Evolutionary conservation across 2,888 invertebrate genomes (phyloP), one percentile per base, ranked within the genome.

Genomic region (Palloptera scutellata): DNA sequence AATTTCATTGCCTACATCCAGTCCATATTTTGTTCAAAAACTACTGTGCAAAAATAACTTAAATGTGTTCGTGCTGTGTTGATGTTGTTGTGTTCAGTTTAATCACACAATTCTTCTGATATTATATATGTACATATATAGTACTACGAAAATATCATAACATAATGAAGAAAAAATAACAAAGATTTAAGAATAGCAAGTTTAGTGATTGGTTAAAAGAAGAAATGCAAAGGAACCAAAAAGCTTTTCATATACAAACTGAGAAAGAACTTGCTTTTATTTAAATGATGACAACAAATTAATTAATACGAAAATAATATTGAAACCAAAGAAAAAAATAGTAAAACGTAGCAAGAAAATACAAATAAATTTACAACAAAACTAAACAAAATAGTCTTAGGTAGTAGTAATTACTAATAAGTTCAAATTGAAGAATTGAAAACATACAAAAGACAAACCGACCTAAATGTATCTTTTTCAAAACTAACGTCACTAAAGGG

Each of bases 391-490:
- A 68, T 45, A 30, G 30, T 30, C 2, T 4, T 30, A 30, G 30
- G 30, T 30, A 30, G 30, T 30, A 30, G 30, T 30, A 30, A 30
- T n/a, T 61, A 69, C 70, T 70, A 72, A 70, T 55, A 61, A 74
- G 72, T 74, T 65, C 64, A 66, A 71, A 71, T 51, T 68, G 64
- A 63, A 68, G 74, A 58, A 70, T 58, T 57, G 52, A 52, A 41
- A 64, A 58, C 57, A 64, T 51, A 58, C 63, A 68, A 68, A 30
- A 30, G 30, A 54, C 62, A 76, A 78, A 83, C 85, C 79, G 84
- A 95, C 96, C 96, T 93, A 96, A 89, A 85, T 95, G 93, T 85
- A 92, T 89, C 86, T 91, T 91, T 89, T 92, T 92, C 88, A 94
- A 89, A 84, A 92, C 91, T 88, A 97, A 91, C 76, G 96, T 94